A percentile compares a stretch with the other conserved stretches of the same genome.
Conservation (phyloP, 2,888 invertebrate species). For the Saturnia japonica region DNA sequence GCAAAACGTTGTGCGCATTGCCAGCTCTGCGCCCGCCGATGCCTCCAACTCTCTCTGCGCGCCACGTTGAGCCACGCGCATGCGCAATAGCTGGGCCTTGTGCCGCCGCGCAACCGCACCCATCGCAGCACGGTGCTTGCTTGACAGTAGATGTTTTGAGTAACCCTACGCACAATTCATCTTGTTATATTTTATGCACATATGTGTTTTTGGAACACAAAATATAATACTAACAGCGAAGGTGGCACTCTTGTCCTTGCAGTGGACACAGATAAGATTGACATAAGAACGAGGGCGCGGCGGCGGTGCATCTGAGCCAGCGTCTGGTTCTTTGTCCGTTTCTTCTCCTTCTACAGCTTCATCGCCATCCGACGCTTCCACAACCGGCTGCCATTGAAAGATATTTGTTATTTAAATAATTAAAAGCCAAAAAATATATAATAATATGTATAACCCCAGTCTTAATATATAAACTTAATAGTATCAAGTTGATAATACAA, state of each 20-base stretch:
- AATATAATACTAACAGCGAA: conserved; percentile 81
- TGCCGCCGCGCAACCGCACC: conserved; percentile 87
- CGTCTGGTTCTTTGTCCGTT: conserved; percentile 81
- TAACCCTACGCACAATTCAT: conserved; percentile 81
- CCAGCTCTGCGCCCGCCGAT: conserved; percentile 83
- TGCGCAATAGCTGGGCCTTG: conserved; percentile 87
- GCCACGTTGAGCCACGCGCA: conserved; percentile 90
- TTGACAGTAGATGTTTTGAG: conserved; percentile 86
- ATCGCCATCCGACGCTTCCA: conserved; percentile 69
- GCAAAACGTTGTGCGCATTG: conserved; percentile 85
- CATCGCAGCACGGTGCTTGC: conserved; percentile 88
- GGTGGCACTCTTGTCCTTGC: conserved; percentile 87
- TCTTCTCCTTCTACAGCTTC: conserved; percentile 76
- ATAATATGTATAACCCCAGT: not conserved
- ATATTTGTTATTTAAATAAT: conserved; percentile 11
- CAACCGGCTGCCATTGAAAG: conserved; percentile 47
- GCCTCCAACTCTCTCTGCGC: conserved; percentile 91
- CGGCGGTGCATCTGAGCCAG: conserved; percentile 75
- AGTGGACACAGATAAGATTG: conserved; percentile 89
- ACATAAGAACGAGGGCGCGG: conserved; percentile 83
- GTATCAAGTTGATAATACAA: too few relatives aligned
- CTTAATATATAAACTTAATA: too few relatives aligned
- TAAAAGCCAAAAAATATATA: not conserved
- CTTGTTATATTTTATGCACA: not conserved
- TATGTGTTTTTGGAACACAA: not conserved